Base-by-base conservation (phyloP, 1,140 invertebrate genomes). In the Temnothorax nylanderi region DNA sequence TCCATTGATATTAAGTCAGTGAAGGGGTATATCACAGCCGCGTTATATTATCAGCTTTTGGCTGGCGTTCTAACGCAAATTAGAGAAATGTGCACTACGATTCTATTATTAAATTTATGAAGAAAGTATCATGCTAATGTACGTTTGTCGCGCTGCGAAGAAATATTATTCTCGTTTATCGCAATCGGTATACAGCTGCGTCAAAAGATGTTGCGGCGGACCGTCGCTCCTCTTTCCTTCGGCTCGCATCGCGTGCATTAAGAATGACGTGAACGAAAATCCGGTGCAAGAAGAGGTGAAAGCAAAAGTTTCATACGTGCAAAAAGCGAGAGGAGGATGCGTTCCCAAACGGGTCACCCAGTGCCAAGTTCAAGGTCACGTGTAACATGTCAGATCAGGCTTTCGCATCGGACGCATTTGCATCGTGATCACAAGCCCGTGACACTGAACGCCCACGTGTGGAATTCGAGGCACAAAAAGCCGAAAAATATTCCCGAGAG, bases 311-410 rank as follows among this genome's bases (percentile, higher is more conserved):
- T 77, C 64, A 49, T 71, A 69, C 71, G 76, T 37, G 64, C 32
- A 44, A 87, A 44, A 85, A 69, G 56, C 16, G 67, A 80, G 67
- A 87, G 85, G 51, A 86, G 54, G 69, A 87, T 87, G 44, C 51
- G 71, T 44, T 71, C 54, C 21, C 67, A 26, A 47, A 56, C 26
- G 56, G 86, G 54, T 71, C 81, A 56, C 7, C 13, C 60, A 44
- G 49, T 85, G 81, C 32, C 86, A 87, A 72, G 86, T 87, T 87
- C 81, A 87, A 85, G 72, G 86, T 76, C 81, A n/a, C n/a, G 41
- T n/a, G 54, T 62, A 69, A 77, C 41, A 64, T 21, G 37, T 37
- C 69, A 2, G 58, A 41, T 41, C 21, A 16, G 18, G 58, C 13
- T 77, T 54, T 16, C 60, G 18, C 10, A 41, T 4, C 69, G 64